Evolutionary conservation across 2,888 invertebrate species (phyloP).

Genomic region (Sthenelais limicola): DNA sequence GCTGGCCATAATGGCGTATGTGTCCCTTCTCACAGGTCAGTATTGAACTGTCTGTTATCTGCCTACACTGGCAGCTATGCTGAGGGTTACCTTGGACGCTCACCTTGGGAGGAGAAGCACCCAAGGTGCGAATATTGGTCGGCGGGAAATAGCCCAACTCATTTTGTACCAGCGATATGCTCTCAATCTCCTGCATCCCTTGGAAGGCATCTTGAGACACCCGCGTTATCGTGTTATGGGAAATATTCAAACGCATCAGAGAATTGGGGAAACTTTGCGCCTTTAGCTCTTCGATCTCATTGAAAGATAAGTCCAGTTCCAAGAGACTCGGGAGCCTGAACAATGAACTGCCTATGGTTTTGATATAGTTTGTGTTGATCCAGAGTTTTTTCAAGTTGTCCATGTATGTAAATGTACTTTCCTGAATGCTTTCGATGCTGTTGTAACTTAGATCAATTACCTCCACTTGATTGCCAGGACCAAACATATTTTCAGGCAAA

Average conservation of each 20-base stretch:
- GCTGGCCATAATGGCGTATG: neutral
- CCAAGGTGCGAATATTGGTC: neutral
- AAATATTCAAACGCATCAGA: neutral
- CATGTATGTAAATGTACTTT: neutral
- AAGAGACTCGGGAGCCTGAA: neutral
- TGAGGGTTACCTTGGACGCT: neutral
- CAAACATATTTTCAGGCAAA: neutral
- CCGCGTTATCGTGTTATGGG: neutral
- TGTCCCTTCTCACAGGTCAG: neutral
- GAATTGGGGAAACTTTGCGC: neutral
- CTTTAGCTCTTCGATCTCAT: neutral
- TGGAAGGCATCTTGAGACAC: neutral
- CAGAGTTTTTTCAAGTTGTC: neutral
- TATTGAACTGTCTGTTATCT: neutral
- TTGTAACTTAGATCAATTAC: neutral
- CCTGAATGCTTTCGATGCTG: neutral
- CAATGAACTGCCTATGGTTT: neutral
- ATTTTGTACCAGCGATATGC: neutral
- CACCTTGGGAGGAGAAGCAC: neutral
- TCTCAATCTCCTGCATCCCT: neutral
- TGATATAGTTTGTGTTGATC: neutral
- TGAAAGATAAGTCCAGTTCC: constrained; percentile 8
- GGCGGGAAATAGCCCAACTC: neutral
- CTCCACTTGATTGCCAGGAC: neutral
- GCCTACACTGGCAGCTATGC: neutral